Base-by-base conservation (phyloP, 92 coral and sea anemone genomes). In the Galaxea fascicularis region DNA sequence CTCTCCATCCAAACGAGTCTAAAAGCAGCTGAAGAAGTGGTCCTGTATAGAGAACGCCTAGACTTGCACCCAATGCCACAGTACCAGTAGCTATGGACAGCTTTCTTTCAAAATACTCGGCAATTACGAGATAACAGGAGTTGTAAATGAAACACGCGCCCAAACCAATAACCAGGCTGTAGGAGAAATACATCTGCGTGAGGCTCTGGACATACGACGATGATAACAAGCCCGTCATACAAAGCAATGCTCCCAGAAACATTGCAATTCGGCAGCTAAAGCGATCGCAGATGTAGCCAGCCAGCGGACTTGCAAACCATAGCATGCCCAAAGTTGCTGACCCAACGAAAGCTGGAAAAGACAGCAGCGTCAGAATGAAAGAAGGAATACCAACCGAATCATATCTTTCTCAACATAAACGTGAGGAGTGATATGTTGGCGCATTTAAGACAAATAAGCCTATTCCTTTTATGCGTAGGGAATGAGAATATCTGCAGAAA, bases 1-100 rank as follows among this genome's bases (percentile, higher is more conserved):
- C 54, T 78, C 90, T 73, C 93, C 93, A 89, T 41, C 74, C 82
- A 28, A 78, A 4, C 9, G 87, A 31, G 29, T 89, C 89, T 27
- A 89, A 63, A 0, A 89, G 83, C 6, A 39, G n/a, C 29, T 85
- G 90, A 18, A 74, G 78, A 30, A 73, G 35, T 14, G 86, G 92
- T 1, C 89, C 85, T 18, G 74, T 21, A 24, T 56, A 73, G 16
- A 83, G 30, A 18, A 83, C n/a, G 17, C 92, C 92, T 0, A 84
- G 21, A 51, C 80, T 77, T 12, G 68, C 28, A 11, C 92, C 92
- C 58, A 72, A 24, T 11, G 88, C 27, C 9, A 78, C 85, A 10
- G 83, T 70, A 0, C 92, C 92, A 8, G 60, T 65, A 18, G 92
- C 89, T 8, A 89, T 21, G 17, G 89, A 46, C 39, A 82, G 44